Evolutionary conservation across 2,888 invertebrate species (phyloP).

Genomic region (Idaea straminata): DNA sequence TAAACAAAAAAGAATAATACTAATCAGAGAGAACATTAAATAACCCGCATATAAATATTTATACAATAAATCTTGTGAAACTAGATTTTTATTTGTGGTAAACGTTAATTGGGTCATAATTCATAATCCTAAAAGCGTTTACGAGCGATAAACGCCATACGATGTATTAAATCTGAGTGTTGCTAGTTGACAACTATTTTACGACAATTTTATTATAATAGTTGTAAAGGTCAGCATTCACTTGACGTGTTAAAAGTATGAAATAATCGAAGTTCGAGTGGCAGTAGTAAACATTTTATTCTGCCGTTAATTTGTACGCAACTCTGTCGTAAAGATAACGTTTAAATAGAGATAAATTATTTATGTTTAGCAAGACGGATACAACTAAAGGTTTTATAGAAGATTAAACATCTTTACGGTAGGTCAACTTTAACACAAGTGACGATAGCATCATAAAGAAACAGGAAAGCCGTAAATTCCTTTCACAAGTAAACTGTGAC

Average conservation of each 20-base stretch:
- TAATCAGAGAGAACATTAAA: constrained; percentile 24
- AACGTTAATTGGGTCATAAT: constrained; percentile 31
- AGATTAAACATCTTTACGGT: not conserved
- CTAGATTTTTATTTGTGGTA: constrained; percentile 26
- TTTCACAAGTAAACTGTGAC: too few relatives aligned
- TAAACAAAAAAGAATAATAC: constrained; percentile 16
- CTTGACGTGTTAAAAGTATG: constrained; percentile 2
- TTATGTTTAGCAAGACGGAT: not conserved
- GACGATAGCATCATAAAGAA: not conserved
- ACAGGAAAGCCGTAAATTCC: not conserved
- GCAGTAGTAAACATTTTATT: not conserved
- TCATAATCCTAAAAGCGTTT: constrained; percentile 29
- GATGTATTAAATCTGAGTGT: constrained; percentile 25
- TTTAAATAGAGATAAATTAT: not conserved
- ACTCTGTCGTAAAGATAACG: not conserved
- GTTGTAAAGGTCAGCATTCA: constrained; percentile 27
- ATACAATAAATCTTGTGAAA: constrained; percentile 28
- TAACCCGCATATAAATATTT: constrained; percentile 30
- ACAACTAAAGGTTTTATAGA: not conserved
- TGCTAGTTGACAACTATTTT: constrained; percentile 32
- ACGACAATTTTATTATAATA: constrained; percentile 31
- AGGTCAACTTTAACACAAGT: not conserved
- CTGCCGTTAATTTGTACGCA: not conserved
- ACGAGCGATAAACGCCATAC: constrained; percentile 30
- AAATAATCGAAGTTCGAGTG: not conserved